phyloP scores from a whole-genome alignment of 2,797 vertebrate species.

The Sphaeramia orbicularis region DNA sequence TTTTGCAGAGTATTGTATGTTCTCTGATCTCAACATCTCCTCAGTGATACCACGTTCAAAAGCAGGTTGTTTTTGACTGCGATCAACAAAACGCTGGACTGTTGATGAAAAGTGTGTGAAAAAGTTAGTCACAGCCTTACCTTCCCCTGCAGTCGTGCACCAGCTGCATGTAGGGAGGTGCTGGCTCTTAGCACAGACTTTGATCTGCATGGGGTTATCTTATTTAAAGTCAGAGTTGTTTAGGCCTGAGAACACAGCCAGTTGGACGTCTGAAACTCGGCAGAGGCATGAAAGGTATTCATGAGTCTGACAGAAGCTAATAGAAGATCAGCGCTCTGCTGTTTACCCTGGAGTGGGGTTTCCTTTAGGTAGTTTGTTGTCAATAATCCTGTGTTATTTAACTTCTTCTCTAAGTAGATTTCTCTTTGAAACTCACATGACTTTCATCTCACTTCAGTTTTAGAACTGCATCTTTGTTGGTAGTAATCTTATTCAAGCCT shows the following conservation, averaged over 20 bases:
- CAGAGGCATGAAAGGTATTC: conserved; percentile 40
- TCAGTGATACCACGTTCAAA: conserved; percentile 2
- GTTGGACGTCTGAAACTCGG: conserved; percentile 21
- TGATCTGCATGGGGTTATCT: conserved; percentile 30
- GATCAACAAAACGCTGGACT: conserved; percentile 22
- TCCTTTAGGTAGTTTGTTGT: conserved; percentile 37
- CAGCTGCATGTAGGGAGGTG: conserved; percentile 1
- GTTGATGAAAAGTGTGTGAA: conserved; percentile 6
- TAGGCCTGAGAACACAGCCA: conserved; percentile 27
- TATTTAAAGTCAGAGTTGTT: conserved; percentile 26
- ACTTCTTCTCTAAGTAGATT: conserved; percentile 17
- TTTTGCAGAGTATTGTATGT: no score
- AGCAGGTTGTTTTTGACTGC: conserved; percentile 1
- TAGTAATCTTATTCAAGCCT: conserved; percentile 16
- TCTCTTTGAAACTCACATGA: conserved; percentile 10
- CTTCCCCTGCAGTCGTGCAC: conserved; percentile 12
- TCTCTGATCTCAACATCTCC: conserved; percentile 10
- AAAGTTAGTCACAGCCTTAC: conserved; percentile 18
- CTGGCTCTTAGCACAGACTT: conserved; percentile 24
- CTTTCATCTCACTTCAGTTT: neutral
- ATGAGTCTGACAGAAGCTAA: conserved; percentile 43
- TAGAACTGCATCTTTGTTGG: conserved; percentile 15
- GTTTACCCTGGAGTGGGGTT: conserved; percentile 17
- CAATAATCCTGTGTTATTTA: conserved; percentile 47
- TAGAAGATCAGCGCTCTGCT: conserved; percentile 19